Percentiles rank a stretch among this genome's conserved stretches.
Evolutionary conservation across 2,888 invertebrate genomes (phyloP).

Genomic region (Sclerodermus sp.): DNA sequence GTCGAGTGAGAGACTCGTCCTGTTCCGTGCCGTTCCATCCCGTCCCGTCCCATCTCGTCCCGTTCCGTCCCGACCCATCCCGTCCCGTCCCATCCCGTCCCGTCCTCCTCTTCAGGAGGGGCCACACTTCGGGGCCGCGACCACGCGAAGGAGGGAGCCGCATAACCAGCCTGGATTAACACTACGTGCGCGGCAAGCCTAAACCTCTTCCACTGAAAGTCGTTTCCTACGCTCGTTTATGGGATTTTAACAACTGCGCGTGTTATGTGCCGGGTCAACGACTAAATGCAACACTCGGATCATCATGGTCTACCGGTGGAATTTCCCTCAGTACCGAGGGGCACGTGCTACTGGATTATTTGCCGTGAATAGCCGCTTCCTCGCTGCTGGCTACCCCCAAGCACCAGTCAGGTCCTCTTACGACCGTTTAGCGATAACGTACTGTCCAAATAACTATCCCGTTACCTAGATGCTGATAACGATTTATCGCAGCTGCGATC

Average conservation of each 20-base stretch:
- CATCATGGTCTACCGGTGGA: no score
- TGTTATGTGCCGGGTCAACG: constrained; percentile 9
- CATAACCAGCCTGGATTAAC: constrained; percentile 41
- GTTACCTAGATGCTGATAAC: no score
- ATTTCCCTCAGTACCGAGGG: no score
- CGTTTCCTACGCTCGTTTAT: constrained; percentile 27
- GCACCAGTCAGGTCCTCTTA: no score
- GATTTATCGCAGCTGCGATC: no score
- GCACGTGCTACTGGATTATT: no score
- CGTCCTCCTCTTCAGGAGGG: constrained; percentile 29
- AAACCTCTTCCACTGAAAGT: constrained; percentile 22
- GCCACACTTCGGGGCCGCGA: constrained; percentile 5
- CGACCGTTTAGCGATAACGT: no score
- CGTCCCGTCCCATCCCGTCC: constrained; percentile 7
- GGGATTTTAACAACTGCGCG: constrained; percentile 33
- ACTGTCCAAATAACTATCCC: no score
- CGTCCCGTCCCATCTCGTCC: constrained; percentile 7
- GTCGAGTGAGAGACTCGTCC: constrained; percentile 18
- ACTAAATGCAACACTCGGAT: no score
- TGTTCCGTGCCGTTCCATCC: constrained; percentile 21
- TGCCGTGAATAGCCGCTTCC: no score
- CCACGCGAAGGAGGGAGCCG: constrained; percentile 9
- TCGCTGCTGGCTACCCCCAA: constrained; percentile 1
- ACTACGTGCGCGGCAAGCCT: constrained; percentile 51
- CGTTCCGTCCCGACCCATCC: constrained; percentile 10